These are phyloP conservation scores for Dilophus febrilis DNA, from an alignment of 2,888 invertebrate genomes.

Conservation along the genomic window DNA sequence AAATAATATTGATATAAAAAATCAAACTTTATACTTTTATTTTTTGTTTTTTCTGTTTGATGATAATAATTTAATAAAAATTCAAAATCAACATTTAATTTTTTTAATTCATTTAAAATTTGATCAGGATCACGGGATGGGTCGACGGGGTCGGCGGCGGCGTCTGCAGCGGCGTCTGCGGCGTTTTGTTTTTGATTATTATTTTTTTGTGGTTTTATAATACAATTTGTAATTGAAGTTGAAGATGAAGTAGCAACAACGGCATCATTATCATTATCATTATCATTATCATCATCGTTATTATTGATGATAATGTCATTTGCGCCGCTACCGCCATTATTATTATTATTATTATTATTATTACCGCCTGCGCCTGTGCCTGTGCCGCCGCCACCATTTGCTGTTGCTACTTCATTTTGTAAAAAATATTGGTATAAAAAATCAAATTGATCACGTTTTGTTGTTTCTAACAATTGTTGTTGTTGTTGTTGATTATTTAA, in stretches of 20 bases:
- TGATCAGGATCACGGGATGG: no score
- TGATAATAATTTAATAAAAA: constrained; percentile 26
- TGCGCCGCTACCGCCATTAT: background rate
- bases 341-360: constrained; percentile 1
- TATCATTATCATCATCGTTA: no score
- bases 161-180: background rate
- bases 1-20: constrained; percentile 27
- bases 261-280: no score
- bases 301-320: no score
- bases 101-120: background rate
- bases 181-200: no score
- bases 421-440: constrained; percentile 27
- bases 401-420: constrained; percentile 20
- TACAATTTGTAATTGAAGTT: no score
- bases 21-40: constrained; percentile 22
- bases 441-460: constrained; percentile 19
- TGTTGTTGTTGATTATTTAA: background rate
- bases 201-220: no score
- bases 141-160: no score
- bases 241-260: no score
- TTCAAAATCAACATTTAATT: constrained; percentile 19
- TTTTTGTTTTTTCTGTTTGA: background rate
- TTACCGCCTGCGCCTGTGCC: no score
- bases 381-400: no score
- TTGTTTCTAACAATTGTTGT: background rate